Evolutionary conservation across 2,888 invertebrate genomes (phyloP), one percentile per base, ranked within the genome.

Genomic region (Drosophila yooni): DNA sequence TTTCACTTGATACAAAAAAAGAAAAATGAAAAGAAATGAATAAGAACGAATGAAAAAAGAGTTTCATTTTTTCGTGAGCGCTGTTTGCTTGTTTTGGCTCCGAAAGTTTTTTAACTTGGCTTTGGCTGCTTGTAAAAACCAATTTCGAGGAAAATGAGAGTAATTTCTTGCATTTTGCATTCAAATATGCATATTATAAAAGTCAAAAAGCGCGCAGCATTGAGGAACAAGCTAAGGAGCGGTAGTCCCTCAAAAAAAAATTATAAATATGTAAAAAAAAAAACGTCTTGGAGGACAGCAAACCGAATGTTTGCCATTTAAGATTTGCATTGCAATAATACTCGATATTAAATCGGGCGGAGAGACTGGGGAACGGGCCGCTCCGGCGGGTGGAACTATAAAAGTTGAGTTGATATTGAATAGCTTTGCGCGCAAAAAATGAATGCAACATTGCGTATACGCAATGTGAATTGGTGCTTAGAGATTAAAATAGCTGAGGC

Each of bases 121-220:
- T 76, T 76, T 77, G 66, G 53, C 64, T 76, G 76, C 89, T 90
- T 87, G 88, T 87, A 87, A 89, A 90, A 90, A 87, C 91, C 91
- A 87, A 87, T 89, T 87, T 76, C 85, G 50, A 77, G 76, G 73
- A 90, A 87, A 87, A 87, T 87, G 88, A 87, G 90, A 87, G 91
- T 87, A 83, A 90, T 89, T 90, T 87, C 76, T 89, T 66, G 40
- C 81, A 88, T 86, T 86, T 88, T 74, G 69, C 85, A 87, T 90
- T 81, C 87, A 82, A 81, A 81, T 79, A 86, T 81, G 76, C 70
- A 81, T 74, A 77, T 71, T 67, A 75, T 75, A 86, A 79, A 78
- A 86, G 84, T 89, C 67, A 61, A 61, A 27, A 38, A 21, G 29
- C 15, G 36, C 15, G 34, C 38, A 11, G 27, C 31, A 46, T 5